Percentiles rank a stretch among this genome's conserved stretches.
Evolutionary conservation across 2,113 vertebrate genomes (phyloP).

Genomic region (Cephalopholis sonnerati): DNA sequence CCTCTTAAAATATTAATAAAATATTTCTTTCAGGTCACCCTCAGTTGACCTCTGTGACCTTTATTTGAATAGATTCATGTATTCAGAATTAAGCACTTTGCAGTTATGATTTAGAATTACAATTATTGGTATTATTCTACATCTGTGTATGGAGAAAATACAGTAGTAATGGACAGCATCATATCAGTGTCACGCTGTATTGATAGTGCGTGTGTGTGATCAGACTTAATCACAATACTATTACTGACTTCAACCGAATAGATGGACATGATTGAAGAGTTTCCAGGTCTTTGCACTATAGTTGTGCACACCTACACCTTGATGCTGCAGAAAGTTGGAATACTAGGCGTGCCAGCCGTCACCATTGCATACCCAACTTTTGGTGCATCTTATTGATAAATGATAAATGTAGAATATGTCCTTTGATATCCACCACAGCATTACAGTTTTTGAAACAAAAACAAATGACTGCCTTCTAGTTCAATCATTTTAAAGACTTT

Average conservation of each 20-base stretch:
- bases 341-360: not conserved
- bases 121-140: not conserved
- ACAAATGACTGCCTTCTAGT: not conserved
- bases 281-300: not conserved
- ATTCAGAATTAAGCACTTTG: not conserved
- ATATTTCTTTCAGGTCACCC: not conserved
- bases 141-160: not conserved
- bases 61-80: not conserved
- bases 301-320: not conserved
- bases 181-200: not conserved
- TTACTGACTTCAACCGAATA: not conserved
- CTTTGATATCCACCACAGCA: not conserved
- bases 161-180: not conserved
- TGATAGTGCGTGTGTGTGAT: not conserved
- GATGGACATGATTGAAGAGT: not conserved
- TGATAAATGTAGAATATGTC: not conserved
- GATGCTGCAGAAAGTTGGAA: not conserved
- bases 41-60: slow-evolving; percentile 16
- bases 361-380: not conserved
- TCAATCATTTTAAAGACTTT: not conserved
- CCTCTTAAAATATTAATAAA: not conserved
- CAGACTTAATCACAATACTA: not conserved
- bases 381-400: not conserved
- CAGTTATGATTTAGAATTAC: not conserved
- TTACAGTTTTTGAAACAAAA: not conserved